These are phyloP conservation scores for Pomatostomus ruficeps DNA, from an alignment of 2,113 vertebrate species.

Conservation along the genomic window DNA sequence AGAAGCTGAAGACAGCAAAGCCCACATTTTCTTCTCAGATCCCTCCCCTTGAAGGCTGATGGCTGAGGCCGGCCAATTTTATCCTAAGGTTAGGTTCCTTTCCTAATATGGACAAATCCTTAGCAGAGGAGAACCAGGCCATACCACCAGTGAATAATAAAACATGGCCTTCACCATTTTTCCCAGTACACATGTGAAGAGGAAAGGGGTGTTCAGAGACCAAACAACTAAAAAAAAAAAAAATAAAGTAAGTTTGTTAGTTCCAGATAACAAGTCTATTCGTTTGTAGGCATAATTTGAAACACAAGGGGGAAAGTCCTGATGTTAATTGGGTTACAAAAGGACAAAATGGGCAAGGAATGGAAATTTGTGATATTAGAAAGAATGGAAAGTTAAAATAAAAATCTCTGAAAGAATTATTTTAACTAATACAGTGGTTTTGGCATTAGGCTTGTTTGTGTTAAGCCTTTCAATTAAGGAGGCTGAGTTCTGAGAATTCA, in stretches of 20 bases:
- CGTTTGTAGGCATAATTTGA: neutral
- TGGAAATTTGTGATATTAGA: neutral
- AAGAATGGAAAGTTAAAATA: slow-evolving; percentile 1
- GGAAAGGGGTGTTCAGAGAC: slow-evolving; percentile 14
- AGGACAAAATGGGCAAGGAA: slow-evolving; percentile 2
- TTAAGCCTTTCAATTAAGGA: neutral
- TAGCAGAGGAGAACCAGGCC: neutral
- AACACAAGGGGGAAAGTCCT: neutral
- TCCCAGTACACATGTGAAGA: neutral
- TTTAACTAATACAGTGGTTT: neutral
- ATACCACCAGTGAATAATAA: neutral
- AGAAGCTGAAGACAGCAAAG: neutral
- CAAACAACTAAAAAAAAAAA: neutral
- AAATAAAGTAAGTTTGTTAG: neutral
- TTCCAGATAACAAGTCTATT: slow-evolving; percentile 1
- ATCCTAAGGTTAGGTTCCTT: neutral
- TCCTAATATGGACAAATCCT: neutral
- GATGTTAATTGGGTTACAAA: neutral
- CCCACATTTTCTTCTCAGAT: neutral
- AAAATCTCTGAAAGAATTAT: neutral
- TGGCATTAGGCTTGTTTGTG: neutral
- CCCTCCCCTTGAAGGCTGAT: neutral
- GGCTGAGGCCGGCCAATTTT: neutral
- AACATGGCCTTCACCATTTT: neutral
- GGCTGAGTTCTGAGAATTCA: neutral